A percentile compares a stretch with the other conserved stretches of the same genome.
These are phyloP conservation scores for Sylvietta virens DNA, from an alignment of 2,113 vertebrate species.

Conservation along the genomic window DNA sequence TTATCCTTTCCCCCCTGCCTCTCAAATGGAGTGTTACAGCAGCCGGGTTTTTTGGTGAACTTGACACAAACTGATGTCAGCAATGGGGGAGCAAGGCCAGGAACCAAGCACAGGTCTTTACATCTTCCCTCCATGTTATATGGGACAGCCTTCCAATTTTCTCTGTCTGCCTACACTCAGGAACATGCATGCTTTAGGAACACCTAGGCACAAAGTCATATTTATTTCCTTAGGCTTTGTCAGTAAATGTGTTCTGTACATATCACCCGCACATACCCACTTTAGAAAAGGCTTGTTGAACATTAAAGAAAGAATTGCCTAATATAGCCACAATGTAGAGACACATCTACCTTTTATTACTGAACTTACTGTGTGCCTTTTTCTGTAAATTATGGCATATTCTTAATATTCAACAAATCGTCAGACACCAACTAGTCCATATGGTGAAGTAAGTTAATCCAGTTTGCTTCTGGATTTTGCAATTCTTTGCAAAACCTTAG, in stretches of 20 bases:
- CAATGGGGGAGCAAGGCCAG: not conserved
- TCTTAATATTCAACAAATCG: not conserved
- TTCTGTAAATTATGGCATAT: not conserved
- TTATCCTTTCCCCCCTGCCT: not conserved
- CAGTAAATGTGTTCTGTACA: not conserved
- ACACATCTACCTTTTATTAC: not conserved
- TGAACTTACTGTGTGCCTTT: not conserved
- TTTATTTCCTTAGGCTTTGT: not conserved
- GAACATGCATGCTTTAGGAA: not conserved
- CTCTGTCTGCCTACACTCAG: not conserved
- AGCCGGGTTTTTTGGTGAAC: slow-evolving; percentile 32
- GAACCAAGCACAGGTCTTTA: not conserved
- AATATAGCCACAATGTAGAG: not conserved
- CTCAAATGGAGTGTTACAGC: slow-evolving; percentile 9
- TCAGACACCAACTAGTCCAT: not conserved
- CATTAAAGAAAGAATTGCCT: not conserved
- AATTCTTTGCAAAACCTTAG: not conserved
- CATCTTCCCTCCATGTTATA: not conserved
- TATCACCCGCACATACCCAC: fast-evolving
- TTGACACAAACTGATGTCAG: not conserved
- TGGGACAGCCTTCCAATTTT: not conserved
- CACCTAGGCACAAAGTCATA: not conserved
- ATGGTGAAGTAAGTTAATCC: not conserved
- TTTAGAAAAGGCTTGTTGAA: not conserved
- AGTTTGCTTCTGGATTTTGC: not conserved